phyloP scores from a whole-genome alignment of 2,797 vertebrate genomes.

The Bovichtus variegatus region DNA sequence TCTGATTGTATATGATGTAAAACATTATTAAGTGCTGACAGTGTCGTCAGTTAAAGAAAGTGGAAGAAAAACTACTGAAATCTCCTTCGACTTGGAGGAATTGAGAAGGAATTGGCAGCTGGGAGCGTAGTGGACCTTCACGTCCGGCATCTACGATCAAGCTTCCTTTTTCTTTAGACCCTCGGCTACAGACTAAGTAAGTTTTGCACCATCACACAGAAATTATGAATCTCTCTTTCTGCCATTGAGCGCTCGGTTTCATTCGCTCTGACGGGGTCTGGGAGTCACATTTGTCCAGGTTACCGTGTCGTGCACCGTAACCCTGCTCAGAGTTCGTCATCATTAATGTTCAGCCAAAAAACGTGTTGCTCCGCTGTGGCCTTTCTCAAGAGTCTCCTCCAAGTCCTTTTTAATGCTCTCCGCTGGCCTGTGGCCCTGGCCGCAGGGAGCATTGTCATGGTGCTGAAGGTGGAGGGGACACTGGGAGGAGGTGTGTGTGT shows the following conservation, averaged over 20 bases:
- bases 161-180: background rate
- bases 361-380: slow-evolving; percentile 55
- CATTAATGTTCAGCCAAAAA: slow-evolving; percentile 75
- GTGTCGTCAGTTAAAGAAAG: background rate
- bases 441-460: slow-evolving; percentile 69
- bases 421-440: slow-evolving; percentile 60
- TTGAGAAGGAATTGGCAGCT: background rate
- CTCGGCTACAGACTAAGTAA: background rate
- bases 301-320: slow-evolving; percentile 60
- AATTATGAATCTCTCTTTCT: background rate
- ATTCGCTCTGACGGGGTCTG: background rate
- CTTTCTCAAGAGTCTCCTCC: slow-evolving; percentile 59
- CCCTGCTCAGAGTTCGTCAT: slow-evolving; percentile 69
- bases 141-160: background rate
- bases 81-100: background rate
- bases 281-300: slow-evolving; percentile 17
- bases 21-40: background rate
- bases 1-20: background rate
- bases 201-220: background rate
- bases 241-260: background rate
- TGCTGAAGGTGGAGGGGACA: slow-evolving; percentile 54
- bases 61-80: background rate
- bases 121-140: accelerated
- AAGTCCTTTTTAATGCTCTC: slow-evolving; percentile 76
- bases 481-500: slow-evolving; percentile 41